Percentiles rank a stretch among this genome's conserved stretches.
These are phyloP conservation scores for Boleophthalmus pectinirostris DNA, from an alignment of 2,113 vertebrate genomes.

Conservation along the genomic window DNA sequence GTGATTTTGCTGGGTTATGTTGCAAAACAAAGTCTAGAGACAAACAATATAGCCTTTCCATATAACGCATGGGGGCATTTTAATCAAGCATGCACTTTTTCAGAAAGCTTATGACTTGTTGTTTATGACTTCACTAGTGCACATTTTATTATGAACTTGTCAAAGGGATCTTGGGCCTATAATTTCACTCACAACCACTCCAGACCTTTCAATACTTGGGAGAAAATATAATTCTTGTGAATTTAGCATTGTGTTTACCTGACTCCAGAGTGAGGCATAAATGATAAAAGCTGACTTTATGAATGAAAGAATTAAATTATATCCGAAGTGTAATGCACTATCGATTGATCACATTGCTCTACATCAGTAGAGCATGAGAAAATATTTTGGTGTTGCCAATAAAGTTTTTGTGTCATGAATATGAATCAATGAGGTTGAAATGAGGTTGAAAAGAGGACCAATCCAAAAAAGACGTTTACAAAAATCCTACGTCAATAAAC, in stretches of 20 bases:
- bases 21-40: not conserved
- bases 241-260: not conserved
- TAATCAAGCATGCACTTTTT: not conserved
- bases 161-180: not conserved
- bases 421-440: no score
- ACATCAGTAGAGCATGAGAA: not conserved
- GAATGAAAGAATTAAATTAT: not conserved
- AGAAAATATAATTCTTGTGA: not conserved
- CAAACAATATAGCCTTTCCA: not conserved
- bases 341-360: not conserved
- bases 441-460: no score
- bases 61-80: not conserved
- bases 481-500: not conserved
- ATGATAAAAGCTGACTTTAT: no score
- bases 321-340: not conserved
- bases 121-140: constrained; percentile 14
- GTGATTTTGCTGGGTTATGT: not conserved
- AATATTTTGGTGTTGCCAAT: not conserved
- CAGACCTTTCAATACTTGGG: not conserved
- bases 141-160: not conserved
- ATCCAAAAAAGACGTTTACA: not conserved
- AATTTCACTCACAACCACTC: not conserved
- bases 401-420: not conserved
- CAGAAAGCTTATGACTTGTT: constrained; percentile 48
- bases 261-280: no score